These are phyloP conservation scores for Arrhopalites spinosus DNA, from an alignment of 2,888 invertebrate genomes.

Conservation along the genomic window DNA sequence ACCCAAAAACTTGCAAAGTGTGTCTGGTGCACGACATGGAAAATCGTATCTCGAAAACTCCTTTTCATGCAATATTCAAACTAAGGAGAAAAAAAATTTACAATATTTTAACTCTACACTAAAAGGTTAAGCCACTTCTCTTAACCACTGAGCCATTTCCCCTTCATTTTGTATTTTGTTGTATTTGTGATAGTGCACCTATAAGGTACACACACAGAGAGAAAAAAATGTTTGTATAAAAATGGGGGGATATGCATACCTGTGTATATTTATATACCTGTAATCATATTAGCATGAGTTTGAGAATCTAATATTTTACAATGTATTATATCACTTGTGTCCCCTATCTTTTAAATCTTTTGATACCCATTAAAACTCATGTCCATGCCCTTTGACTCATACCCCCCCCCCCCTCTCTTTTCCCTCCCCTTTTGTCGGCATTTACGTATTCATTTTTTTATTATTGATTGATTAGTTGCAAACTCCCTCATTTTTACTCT, in stretches of 20 bases:
- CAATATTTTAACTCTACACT: background rate
- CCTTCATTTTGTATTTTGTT: no score
- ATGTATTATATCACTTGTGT: background rate
- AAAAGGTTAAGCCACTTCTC: conserved; percentile 31
- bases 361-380: conserved; percentile 12
- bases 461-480: conserved; percentile 38
- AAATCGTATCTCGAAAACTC: background rate
- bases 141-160: conserved; percentile 21
- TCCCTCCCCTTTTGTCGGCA: conserved; percentile 11
- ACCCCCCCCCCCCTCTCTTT: no score
- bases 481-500: conserved; percentile 11
- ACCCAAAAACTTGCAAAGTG: background rate
- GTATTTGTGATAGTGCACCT: conserved; percentile 8
- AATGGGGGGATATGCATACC: no score
- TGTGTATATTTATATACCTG: background rate
- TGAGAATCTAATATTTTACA: conserved; percentile 9
- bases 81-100: no score
- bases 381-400: conserved; percentile 18
- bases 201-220: background rate
- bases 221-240: no score
- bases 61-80: background rate
- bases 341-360: conserved; percentile 8
- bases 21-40: conserved; percentile 21
- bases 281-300: background rate
- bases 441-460: conserved; percentile 1